Evolutionary conservation across 2,797 vertebrate genomes (phyloP), one percentile per base, ranked within the genome.

Genomic region (Lerista edwardsae): DNA sequence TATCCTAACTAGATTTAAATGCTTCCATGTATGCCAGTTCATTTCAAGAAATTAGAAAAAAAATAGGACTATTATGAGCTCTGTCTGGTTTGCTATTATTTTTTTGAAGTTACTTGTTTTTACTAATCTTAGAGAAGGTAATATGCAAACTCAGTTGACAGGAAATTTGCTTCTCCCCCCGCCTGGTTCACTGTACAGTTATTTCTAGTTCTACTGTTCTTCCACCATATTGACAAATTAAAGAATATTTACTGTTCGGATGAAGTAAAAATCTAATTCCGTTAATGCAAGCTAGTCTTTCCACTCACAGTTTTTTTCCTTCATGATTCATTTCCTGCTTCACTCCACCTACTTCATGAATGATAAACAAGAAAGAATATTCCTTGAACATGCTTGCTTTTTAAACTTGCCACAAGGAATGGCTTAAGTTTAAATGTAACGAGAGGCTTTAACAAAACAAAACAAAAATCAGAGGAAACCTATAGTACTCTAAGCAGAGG

Each of bases 261-360:
- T 75, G 31, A 64, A 91, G 82, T 84, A 86, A 85, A 73, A 12
- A 7, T 9, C 41, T 75, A 44, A 82, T 72, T 79, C 34, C 21
- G 72, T 75, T 65, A 88, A 41, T 78, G 71, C 1, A 80, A 59
- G 51, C 86, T 87, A 90, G 47, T 79, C 79, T 91, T 90, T 90
- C 84, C 71, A 82, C 79, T 79, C 84, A 31, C 71, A 72, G 0
- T 73, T 75, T 62, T 7, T 81, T 88, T 15, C 3, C 51, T 55
- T 88, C 55, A 84, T 86, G 83, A 85, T 51, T 59, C 57, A 89
- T 41, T 77, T 88, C 69, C 85, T 85, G 80, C 23, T 68, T 44
- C 44, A n/a, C 9, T 59, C 78, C 15, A 87, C 67, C 85, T 19
- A 7, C 41, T 88, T 41, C 69, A 8, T 29, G 78, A 87, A 85